Evolutionary conservation across 1,140 invertebrate genomes (phyloP).

Genomic region (Galleria mellonella): DNA sequence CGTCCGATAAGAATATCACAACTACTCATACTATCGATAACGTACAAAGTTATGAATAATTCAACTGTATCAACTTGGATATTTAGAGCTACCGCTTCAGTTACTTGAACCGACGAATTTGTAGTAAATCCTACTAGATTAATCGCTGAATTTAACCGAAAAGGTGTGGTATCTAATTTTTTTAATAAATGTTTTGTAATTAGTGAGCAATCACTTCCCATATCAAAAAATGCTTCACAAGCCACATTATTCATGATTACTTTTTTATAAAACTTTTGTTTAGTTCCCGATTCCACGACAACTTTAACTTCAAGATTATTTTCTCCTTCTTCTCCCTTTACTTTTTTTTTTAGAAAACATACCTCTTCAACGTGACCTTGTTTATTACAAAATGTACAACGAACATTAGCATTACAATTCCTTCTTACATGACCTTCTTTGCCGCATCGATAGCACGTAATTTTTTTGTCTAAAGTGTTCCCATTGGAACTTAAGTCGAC

Average conservation of each 20-base stretch:
- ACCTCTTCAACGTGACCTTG: constrained; percentile 9
- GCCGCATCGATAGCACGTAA: constrained; percentile 9
- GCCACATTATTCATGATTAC: not conserved
- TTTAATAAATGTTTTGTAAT: constrained; percentile 1
- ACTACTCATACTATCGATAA: constrained; percentile 1
- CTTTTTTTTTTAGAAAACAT: constrained; percentile 6
- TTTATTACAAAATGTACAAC: constrained; percentile 5
- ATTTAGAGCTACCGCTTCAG: not conserved
- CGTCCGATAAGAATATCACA: constrained; percentile 11
- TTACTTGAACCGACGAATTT: not conserved
- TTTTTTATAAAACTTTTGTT: constrained; percentile 11
- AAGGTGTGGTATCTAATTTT: not conserved
- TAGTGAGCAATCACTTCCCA: constrained; percentile 11
- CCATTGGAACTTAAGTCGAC: not conserved
- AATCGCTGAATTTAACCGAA: not conserved
- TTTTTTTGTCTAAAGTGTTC: not conserved
- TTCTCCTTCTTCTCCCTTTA: constrained; percentile 8
- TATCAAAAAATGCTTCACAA: constrained; percentile 11
- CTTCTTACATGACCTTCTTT: constrained; percentile 3
- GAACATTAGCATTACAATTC: constrained; percentile 4
- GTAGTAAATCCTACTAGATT: constrained; percentile 4
- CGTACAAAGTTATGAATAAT: constrained; percentile 5
- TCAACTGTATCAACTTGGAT: constrained; percentile 10
- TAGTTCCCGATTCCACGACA: not conserved
- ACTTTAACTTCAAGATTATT: constrained; percentile 11